These are phyloP conservation scores for Pristiophorus japonicus DNA, from an alignment of 2,113 vertebrate species.

Conservation along the genomic window DNA sequence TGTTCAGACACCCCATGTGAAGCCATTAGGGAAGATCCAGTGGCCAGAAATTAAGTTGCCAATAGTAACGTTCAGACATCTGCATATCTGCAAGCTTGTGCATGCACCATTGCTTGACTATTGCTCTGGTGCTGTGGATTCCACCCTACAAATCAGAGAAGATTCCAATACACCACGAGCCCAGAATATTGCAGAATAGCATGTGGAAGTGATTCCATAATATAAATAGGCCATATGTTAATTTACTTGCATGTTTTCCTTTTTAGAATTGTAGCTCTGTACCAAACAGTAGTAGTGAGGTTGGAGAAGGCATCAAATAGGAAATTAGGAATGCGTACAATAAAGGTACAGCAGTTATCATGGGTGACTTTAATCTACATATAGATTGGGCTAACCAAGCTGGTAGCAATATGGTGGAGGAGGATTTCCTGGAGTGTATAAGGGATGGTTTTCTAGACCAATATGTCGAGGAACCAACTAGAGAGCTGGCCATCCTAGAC, in stretches of 20 bases:
- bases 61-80: neutral
- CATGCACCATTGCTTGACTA: neutral
- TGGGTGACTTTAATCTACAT: no score
- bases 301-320: no score
- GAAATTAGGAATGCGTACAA: no score
- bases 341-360: no score
- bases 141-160: neutral
- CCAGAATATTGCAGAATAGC: neutral
- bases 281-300: no score
- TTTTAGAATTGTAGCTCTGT: neutral
- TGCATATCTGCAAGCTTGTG: neutral
- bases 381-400: no score
- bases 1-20: neutral
- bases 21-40: neutral
- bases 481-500: no score
- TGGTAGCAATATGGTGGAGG: no score
- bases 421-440: no score
- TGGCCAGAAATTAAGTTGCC: neutral
- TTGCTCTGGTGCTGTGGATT: neutral
- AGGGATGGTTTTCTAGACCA: no score
- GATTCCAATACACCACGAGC: neutral
- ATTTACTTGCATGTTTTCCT: neutral
- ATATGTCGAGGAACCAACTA: no score
- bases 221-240: neutral
- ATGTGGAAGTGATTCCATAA: neutral